These are phyloP conservation scores for Notothenia rossii DNA, from an alignment of 2,113 vertebrate genomes.

Conservation along the genomic window DNA sequence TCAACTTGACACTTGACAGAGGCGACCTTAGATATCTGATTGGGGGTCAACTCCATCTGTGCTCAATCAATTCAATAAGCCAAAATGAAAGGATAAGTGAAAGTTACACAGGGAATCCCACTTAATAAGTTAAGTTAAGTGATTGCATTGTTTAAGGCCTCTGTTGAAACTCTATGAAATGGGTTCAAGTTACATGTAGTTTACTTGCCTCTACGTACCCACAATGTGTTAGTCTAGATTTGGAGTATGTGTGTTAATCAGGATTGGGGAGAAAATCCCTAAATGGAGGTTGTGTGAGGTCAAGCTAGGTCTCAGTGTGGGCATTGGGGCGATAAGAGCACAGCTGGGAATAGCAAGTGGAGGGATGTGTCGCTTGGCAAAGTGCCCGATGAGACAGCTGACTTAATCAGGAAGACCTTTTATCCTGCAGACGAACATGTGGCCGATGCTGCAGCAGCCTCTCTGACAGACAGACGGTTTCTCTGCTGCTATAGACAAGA, in stretches of 20 bases:
- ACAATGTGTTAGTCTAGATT: background rate
- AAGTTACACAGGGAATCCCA: slow-evolving; percentile 18
- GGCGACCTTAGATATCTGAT: slow-evolving; percentile 47
- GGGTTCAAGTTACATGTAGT: slow-evolving; percentile 3
- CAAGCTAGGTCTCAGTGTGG: slow-evolving; percentile 38
- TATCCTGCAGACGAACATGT: slow-evolving; percentile 60
- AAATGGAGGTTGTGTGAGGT: slow-evolving; percentile 31
- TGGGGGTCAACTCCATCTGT: slow-evolving; percentile 66
- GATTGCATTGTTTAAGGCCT: slow-evolving; percentile 26
- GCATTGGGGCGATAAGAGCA: slow-evolving; percentile 36
- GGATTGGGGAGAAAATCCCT: background rate
- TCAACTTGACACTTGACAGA: slow-evolving; percentile 60
- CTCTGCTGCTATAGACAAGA: slow-evolving; percentile 4
- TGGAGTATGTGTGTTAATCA: slow-evolving; percentile 1
- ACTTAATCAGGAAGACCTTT: slow-evolving; percentile 64
- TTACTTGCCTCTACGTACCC: background rate
- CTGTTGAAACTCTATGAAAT: slow-evolving; percentile 4
- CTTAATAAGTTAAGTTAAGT: slow-evolving; percentile 1
- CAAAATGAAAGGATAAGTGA: slow-evolving; percentile 37
- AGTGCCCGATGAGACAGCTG: slow-evolving; percentile 63
- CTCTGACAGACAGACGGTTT: slow-evolving; percentile 7
- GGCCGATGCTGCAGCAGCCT: slow-evolving; percentile 25
- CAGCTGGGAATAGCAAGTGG: slow-evolving; percentile 54
- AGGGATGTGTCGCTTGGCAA: slow-evolving; percentile 62
- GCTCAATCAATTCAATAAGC: slow-evolving; percentile 50